Conservation (phyloP, 2,888 invertebrate genomes). For the Aspidapion aeneum region DNA sequence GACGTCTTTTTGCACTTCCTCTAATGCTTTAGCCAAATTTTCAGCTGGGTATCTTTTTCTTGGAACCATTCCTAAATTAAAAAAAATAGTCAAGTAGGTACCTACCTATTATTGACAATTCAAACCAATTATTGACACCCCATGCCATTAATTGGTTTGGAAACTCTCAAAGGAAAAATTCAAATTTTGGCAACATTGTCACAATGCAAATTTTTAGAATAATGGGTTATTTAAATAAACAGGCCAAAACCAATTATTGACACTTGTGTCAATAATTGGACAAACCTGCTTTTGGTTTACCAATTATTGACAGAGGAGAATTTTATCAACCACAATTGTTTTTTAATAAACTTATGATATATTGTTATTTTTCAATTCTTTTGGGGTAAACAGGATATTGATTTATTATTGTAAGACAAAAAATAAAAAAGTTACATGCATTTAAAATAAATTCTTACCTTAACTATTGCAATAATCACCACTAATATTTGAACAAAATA, state of each 20-base stretch:
- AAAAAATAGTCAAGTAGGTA: not conserved
- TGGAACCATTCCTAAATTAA: not conserved
- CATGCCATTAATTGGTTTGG: not conserved
- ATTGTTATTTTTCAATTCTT: not conserved
- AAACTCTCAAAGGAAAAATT: too few relatives aligned
- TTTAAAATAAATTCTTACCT: not conserved
- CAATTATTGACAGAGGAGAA: not conserved
- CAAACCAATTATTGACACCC: not conserved
- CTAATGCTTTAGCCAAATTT: not conserved
- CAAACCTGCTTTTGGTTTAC: too few relatives aligned
- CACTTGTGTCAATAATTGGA: not conserved
- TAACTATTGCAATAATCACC: not conserved
- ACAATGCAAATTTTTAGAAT: too few relatives aligned
- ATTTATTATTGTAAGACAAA: not conserved
- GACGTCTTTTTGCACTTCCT: not conserved
- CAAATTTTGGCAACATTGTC: not conserved
- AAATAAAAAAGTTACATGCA: not conserved
- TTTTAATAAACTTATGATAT: not conserved
- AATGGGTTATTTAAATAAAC: too few relatives aligned
- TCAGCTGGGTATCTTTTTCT: not conserved
- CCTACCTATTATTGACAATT: not conserved
- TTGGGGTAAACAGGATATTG: not conserved
- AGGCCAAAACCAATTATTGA: too few relatives aligned
- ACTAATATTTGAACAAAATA: not conserved
- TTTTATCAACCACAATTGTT: not conserved